phyloP scores from a whole-genome alignment of 2,797 vertebrate genomes.

The Alauda arvensis region DNA sequence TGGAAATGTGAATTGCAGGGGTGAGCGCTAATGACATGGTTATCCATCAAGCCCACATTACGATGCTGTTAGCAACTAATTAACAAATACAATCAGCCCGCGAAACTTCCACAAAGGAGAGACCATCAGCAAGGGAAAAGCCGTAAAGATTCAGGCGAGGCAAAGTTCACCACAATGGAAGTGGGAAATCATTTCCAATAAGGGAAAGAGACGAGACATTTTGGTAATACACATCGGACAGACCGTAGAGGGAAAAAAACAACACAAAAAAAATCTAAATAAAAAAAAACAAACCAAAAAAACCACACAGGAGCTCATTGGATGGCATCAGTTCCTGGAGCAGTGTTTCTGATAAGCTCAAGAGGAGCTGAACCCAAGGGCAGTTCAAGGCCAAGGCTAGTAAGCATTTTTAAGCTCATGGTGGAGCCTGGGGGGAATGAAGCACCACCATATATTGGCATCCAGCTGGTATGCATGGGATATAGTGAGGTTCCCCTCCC shows the following conservation, averaged over 20 bases:
- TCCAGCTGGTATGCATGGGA: not conserved
- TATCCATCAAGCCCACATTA: conserved; percentile 77
- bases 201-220: not conserved
- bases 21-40: conserved; percentile 71
- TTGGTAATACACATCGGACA: conserved; percentile 35
- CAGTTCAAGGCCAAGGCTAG: not conserved
- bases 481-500: not conserved
- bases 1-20: conserved; percentile 63
- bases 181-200: conserved; percentile 16
- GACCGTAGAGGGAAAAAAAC: no score
- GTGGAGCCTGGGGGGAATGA: not conserved
- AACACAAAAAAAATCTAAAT: not conserved
- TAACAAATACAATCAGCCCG: conserved; percentile 76
- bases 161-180: conserved; percentile 48
- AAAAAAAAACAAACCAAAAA: no score
- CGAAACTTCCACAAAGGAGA: conserved; percentile 67
- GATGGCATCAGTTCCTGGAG: not conserved
- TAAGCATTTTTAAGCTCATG: not conserved
- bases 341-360: not conserved
- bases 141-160: conserved; percentile 45
- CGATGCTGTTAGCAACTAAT: conserved; percentile 80
- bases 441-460: not conserved
- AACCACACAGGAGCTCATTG: not conserved
- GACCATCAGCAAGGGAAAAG: conserved; percentile 60
- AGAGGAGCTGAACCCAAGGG: not conserved